Conservation (phyloP, 1,140 invertebrate genomes). For the Diploscapter pachys region DNA sequence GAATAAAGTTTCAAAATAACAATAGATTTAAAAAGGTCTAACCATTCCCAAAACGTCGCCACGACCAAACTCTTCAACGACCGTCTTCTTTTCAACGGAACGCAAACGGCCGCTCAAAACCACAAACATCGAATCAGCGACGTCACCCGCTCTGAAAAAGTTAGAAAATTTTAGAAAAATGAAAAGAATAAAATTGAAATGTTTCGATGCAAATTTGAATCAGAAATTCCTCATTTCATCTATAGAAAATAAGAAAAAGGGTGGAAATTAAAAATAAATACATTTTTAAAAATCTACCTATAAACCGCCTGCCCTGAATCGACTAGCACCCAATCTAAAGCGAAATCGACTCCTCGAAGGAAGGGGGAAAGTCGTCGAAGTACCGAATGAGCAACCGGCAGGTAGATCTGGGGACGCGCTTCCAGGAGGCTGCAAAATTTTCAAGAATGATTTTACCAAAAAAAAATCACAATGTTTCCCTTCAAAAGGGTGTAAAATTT, state of each 20-base stretch:
- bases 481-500: too few species aligned
- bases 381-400: slow-evolving; percentile 88
- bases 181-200: neutral
- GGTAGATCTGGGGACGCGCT: slow-evolving; percentile 79
- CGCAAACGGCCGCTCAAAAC: slow-evolving; percentile 91
- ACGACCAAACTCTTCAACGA: slow-evolving; percentile 94
- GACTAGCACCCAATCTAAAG: slow-evolving; percentile 92
- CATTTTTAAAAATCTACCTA: slow-evolving; percentile 60
- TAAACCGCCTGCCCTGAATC: slow-evolving; percentile 93
- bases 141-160: slow-evolving; percentile 80
- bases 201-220: neutral
- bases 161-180: slow-evolving; percentile 1
- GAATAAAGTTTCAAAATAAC: neutral
- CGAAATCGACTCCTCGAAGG: slow-evolving; percentile 97
- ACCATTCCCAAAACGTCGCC: slow-evolving; percentile 95
- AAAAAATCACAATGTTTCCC: too few species aligned
- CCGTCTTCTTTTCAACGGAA: slow-evolving; percentile 92
- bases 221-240: too few species aligned
- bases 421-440: slow-evolving; percentile 69
- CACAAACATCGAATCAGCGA: slow-evolving; percentile 91
- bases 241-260: too few species aligned
- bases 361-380: slow-evolving; percentile 87
- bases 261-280: neutral
- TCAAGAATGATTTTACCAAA: too few species aligned
- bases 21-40: slow-evolving; percentile 54